Evolutionary conservation across 2,888 invertebrate species (phyloP), one percentile per base, ranked within the genome.

Genomic region (Drosophila paucipuncta): DNA sequence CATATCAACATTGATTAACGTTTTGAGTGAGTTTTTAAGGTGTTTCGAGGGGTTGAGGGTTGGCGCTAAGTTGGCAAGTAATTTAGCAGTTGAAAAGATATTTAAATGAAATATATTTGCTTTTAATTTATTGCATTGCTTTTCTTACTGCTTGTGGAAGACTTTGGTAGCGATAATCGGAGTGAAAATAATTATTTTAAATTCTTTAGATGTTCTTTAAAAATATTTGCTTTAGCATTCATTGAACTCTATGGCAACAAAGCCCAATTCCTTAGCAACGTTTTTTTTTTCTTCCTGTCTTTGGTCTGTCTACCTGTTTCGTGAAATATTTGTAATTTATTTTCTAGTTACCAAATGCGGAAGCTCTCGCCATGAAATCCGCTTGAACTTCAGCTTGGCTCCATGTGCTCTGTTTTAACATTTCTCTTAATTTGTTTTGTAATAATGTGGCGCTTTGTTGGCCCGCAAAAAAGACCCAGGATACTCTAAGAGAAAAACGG

Each of bases 401-500:
- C 64, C 77, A 74, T 82, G 80, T 67, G 71, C 68, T 85, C 85
- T 86, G 78, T 82, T 82, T 87, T 70, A 78, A 76, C 81, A 84
- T 84, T 89, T 89, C 80, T 88, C 84, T 89, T 85, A 88, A 88
- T 88, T 89, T 88, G 84, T 89, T 88, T 89, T 89, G 85, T 68
- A 77, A 82, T 80, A 83, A 80, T 79, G 78, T 74, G 71, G 75
- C 73, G 69, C 73, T 78, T 73, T 71, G 68, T 73, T 68, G 69
- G 61, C 33, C 43, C 52, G 50, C 50, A 28, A 22, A 59, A 39
- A 37, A 31, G 43, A 52, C 60, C 39, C 57, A 33, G 53, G 54
- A 65, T 57, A 58, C 52, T 55, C 65, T 31, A 47, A 41, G 41
- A 59, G 58, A 39, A 31, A 6, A n/a, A 30, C 6, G 11, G 53